Evolutionary conservation across 1,140 invertebrate species (phyloP).

Genomic region (Ceratitis capitata): DNA sequence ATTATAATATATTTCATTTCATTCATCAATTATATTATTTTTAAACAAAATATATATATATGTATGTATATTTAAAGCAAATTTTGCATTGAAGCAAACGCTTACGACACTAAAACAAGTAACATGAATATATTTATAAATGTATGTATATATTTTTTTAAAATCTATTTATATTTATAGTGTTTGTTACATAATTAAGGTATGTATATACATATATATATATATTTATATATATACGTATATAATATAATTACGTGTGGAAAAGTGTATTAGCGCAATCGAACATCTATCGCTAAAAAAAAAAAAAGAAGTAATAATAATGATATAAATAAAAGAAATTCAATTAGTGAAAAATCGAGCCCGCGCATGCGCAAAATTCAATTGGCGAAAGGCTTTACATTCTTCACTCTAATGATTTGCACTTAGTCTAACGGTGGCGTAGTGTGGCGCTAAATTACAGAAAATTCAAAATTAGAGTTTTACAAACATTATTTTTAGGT

Average conservation of each 20-base stretch:
- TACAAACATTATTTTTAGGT: not conserved
- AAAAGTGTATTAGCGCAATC: not conserved
- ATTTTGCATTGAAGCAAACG: not conserved
- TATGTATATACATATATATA: not conserved
- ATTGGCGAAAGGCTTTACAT: too few relatives aligned
- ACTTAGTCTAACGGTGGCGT: not conserved
- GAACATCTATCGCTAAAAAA: not conserved
- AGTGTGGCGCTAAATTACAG: not conserved
- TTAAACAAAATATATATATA: not conserved
- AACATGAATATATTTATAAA: not conserved
- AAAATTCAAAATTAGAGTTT: not conserved
- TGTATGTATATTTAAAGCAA: not conserved
- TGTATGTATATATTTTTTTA: not conserved
- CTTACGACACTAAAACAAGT: slow-evolving; percentile 19
- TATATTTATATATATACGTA: not conserved
- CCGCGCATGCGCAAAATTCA: too few relatives aligned
- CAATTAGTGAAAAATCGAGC: too few relatives aligned
- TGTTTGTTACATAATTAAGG: not conserved
- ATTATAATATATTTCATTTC: not conserved
- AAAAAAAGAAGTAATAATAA: too few relatives aligned
- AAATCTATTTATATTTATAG: not conserved
- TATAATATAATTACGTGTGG: not conserved
- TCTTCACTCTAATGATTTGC: too few relatives aligned
- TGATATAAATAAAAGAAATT: too few relatives aligned
- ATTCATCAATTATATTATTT: too few relatives aligned